These are phyloP conservation scores for Tursiops truncatus DNA, from an alignment of 2,113 vertebrate species.

Conservation along the genomic window DNA sequence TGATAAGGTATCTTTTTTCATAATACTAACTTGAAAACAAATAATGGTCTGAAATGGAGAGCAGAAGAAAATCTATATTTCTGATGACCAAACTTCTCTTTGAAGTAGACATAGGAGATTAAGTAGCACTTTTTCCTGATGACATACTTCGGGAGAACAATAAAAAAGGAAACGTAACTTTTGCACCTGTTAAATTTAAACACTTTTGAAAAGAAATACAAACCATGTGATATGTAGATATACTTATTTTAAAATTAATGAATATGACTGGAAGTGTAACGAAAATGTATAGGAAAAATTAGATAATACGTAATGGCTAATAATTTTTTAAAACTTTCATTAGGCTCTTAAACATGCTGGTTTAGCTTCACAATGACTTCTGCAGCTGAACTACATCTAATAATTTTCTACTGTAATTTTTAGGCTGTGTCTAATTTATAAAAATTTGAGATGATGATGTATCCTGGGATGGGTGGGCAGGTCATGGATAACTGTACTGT, in stretches of 20 bases:
- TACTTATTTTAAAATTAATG: slow-evolving; percentile 6
- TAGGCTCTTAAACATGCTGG: not conserved
- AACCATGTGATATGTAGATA: not conserved
- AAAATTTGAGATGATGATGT: not conserved
- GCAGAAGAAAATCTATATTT: not conserved
- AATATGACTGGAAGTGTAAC: not conserved
- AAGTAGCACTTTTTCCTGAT: not conserved
- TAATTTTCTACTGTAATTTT: not conserved
- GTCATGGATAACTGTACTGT: not conserved
- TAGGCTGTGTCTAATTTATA: not conserved
- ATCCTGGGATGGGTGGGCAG: not conserved
- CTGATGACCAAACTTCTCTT: not conserved
- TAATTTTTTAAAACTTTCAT: not conserved
- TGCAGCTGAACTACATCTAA: not conserved
- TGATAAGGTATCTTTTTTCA: not conserved
- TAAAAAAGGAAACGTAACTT: not conserved
- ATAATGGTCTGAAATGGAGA: not conserved
- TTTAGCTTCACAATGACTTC: not conserved
- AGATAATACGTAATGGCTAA: not conserved
- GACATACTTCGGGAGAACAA: not conserved
- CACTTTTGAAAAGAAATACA: not conserved
- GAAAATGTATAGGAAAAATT: not conserved
- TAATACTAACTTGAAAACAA: not conserved
- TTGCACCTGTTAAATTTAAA: not conserved
- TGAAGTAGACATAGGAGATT: not conserved